phyloP scores from a whole-genome alignment of 1,140 invertebrate species.

The Cydia fagiglandana region DNA sequence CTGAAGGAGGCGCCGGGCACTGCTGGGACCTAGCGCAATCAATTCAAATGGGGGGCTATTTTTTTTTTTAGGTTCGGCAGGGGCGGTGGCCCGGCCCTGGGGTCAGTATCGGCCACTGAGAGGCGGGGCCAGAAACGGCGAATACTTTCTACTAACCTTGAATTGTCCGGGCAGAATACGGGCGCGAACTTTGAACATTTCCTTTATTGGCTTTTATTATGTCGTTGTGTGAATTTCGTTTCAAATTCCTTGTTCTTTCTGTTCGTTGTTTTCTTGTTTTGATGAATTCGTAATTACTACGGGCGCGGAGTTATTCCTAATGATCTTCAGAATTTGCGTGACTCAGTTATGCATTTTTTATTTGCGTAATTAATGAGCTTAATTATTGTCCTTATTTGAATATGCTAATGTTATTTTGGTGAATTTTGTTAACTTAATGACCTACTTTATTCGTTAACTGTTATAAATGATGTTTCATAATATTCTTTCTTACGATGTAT shows the following conservation, averaged over 20 bases:
- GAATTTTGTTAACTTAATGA: not conserved
- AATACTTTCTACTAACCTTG: not conserved
- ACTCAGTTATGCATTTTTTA: constrained; percentile 10
- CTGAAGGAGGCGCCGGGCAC: too few species aligned
- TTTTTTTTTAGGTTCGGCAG: too few species aligned
- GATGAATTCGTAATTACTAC: constrained; percentile 21
- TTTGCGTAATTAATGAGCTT: constrained; percentile 21
- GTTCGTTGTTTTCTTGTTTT: constrained; percentile 18
- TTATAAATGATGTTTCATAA: not conserved
- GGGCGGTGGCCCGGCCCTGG: too few species aligned
- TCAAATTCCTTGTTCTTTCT: constrained; percentile 8
- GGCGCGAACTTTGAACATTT: constrained; percentile 18
- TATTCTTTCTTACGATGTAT: not conserved
- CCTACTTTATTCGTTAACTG: not conserved
- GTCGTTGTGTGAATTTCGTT: constrained; percentile 25
- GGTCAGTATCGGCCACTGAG: too few species aligned
- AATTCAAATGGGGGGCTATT: too few species aligned
- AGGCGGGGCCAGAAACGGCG: too few species aligned
- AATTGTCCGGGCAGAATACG: not conserved
- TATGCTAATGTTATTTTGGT: constrained; percentile 6
- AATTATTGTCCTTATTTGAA: constrained; percentile 20
- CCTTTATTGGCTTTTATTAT: constrained; percentile 28
- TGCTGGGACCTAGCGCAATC: too few species aligned
- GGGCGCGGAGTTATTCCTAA: constrained; percentile 3
- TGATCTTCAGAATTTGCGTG: constrained; percentile 12